These are phyloP conservation scores for Prochilodus magdalenae DNA, from an alignment of 2,113 vertebrate genomes.

Conservation along the genomic window DNA sequence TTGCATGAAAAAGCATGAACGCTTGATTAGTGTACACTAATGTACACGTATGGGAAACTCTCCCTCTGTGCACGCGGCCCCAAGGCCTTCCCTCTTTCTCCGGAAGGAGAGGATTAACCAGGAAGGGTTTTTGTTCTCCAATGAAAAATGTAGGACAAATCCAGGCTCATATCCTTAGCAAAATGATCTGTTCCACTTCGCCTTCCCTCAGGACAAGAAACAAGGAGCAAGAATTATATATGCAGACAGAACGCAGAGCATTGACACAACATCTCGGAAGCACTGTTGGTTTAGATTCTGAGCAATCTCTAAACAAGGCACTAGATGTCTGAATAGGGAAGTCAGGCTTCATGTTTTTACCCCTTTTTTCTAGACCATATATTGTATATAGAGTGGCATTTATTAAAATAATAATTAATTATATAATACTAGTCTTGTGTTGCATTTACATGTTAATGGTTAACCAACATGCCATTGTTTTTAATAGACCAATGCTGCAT, in stretches of 20 bases:
- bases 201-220: conserved; percentile 32
- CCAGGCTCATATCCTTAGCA: conserved; percentile 20
- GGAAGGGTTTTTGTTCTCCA: conserved; percentile 41
- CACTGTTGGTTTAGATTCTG: conserved; percentile 1
- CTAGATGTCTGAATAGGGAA: background rate
- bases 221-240: conserved; percentile 7
- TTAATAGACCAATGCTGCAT: no score
- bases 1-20: conserved; percentile 33
- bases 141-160: conserved; percentile 48
- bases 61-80: background rate
- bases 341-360: no score
- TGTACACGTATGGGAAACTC: conserved; percentile 9
- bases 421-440: no score
- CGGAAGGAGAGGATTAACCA: conserved; percentile 27
- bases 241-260: conserved; percentile 20
- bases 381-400: no score
- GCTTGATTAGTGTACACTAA: conserved; percentile 41
- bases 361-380: background rate
- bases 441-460: no score
- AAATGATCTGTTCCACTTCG: conserved; percentile 39
- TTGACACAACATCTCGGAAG: conserved; percentile 19
- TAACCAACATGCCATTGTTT: no score
- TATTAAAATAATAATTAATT: no score
- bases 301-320: conserved; percentile 15
- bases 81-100: conserved; percentile 22